Conservation (phyloP, 2,113 vertebrate species). For the Eudyptes chrysolophus region DNA sequence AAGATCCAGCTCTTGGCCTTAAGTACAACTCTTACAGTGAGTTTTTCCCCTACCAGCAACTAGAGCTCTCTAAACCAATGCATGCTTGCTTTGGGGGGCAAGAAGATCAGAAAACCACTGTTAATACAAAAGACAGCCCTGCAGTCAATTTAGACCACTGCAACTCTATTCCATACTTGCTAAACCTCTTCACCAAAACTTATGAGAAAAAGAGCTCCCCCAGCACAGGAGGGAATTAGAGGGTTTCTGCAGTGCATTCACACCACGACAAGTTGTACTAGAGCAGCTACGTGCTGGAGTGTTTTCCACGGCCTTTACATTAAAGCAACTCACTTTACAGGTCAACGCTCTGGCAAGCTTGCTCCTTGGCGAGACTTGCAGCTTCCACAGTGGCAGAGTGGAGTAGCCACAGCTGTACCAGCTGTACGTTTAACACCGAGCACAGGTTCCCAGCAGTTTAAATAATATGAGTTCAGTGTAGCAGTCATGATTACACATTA, state of each 20-base stretch:
- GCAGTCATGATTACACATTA: slow-evolving; percentile 32
- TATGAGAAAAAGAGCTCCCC: not conserved
- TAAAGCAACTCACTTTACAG: slow-evolving; percentile 3
- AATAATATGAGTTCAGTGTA: not conserved
- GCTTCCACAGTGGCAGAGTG: slow-evolving; percentile 20
- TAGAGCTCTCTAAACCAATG: not conserved
- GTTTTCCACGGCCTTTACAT: not conserved
- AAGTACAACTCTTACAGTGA: not conserved
- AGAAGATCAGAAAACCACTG: not conserved
- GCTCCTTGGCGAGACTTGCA: not conserved
- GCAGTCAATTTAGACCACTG: not conserved
- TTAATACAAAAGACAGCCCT: not conserved
- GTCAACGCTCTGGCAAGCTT: not conserved
- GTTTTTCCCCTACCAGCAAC: not conserved
- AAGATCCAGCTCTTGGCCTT: not conserved
- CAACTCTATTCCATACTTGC: not conserved
- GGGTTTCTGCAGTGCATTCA: not conserved
- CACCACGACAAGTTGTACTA: not conserved
- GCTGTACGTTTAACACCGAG: not conserved
- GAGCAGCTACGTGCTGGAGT: not conserved
- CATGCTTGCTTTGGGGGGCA: not conserved
- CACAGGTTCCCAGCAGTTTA: slow-evolving; percentile 21
- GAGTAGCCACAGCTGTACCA: slow-evolving; percentile 51
- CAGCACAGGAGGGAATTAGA: not conserved
- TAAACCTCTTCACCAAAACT: slow-evolving; percentile 9